Evolutionary conservation across 2,797 vertebrate species (phyloP).

Genomic region (Poecilia picta): DNA sequence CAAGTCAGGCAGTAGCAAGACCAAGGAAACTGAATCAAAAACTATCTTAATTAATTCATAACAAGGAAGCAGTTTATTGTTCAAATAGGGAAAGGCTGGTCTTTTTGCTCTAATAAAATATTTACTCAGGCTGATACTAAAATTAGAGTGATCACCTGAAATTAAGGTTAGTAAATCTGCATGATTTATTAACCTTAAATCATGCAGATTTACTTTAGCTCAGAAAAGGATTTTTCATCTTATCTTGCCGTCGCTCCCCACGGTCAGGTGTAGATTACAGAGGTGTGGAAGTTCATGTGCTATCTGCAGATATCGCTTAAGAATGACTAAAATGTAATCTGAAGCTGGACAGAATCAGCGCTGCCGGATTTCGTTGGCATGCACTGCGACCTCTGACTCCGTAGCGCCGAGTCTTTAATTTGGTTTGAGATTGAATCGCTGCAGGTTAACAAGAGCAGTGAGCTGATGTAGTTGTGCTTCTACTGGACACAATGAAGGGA

Average conservation of each 20-base stretch:
- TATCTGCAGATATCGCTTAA: conserved; percentile 11
- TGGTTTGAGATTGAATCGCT: neutral
- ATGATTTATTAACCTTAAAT: neutral
- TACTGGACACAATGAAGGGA: conserved; percentile 39
- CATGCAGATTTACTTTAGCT: too few relatives aligned
- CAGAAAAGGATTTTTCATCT: neutral
- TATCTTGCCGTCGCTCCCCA: neutral
- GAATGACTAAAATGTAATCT: conserved; percentile 16
- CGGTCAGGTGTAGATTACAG: neutral
- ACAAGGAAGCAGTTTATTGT: neutral
- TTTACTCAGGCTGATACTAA: neutral
- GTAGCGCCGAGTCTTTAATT: neutral
- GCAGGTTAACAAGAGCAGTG: neutral
- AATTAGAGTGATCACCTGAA: neutral
- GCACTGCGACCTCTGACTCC: conserved; percentile 1
- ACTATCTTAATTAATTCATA: neutral
- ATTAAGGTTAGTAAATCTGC: neutral
- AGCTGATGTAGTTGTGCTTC: conserved; percentile 1
- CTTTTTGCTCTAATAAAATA: neutral
- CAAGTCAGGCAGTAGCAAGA: neutral
- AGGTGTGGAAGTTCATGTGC: conserved; percentile 11
- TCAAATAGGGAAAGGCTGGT: neutral
- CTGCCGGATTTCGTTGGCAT: neutral
- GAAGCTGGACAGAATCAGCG: conserved; percentile 1
- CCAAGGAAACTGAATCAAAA: neutral